These are phyloP conservation scores for Drosophila demipolita DNA, from an alignment of 2,888 invertebrate genomes.

Conservation along the genomic window DNA sequence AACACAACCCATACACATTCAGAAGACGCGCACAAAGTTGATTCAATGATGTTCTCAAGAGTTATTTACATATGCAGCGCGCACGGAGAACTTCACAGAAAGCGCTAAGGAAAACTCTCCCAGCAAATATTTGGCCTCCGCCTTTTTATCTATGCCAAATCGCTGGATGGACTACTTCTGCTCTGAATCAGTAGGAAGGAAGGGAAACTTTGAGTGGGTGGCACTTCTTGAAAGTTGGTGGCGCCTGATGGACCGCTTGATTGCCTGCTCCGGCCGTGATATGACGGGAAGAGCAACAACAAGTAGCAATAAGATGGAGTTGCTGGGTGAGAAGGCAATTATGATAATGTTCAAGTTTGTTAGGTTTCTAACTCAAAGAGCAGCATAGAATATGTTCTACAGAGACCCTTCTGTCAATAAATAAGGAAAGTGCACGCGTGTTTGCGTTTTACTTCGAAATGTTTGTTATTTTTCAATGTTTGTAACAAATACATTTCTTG, in stretches of 20 bases:
- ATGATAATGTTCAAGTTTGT: conserved; percentile 60
- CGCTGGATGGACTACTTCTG: conserved; percentile 43
- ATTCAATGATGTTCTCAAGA: conserved; percentile 71
- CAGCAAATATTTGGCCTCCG: conserved; percentile 58
- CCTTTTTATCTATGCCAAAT: conserved; percentile 61
- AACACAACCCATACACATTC: conserved; percentile 6
- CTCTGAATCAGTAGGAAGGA: not conserved
- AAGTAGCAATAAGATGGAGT: conserved; percentile 41
- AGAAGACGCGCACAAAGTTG: conserved; percentile 54
- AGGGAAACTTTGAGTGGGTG: conserved; percentile 6
- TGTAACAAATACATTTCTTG: not conserved
- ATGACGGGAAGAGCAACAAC: conserved; percentile 27
- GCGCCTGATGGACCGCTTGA: conserved; percentile 57
- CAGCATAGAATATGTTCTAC: conserved; percentile 5
- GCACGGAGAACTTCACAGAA: conserved; percentile 42
- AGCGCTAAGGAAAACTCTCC: conserved; percentile 50
- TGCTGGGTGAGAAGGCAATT: conserved; percentile 54
- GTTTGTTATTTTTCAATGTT: not conserved
- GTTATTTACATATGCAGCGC: conserved; percentile 78
- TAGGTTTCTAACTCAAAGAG: conserved; percentile 35
- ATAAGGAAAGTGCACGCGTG: not conserved
- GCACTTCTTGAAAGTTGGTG: conserved; percentile 49
- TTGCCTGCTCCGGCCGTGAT: conserved; percentile 48
- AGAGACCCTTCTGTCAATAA: not conserved
- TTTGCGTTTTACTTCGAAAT: not conserved